phyloP scores from a whole-genome alignment of 2,113 vertebrate species.

The Ochotona curzoniae region DNA sequence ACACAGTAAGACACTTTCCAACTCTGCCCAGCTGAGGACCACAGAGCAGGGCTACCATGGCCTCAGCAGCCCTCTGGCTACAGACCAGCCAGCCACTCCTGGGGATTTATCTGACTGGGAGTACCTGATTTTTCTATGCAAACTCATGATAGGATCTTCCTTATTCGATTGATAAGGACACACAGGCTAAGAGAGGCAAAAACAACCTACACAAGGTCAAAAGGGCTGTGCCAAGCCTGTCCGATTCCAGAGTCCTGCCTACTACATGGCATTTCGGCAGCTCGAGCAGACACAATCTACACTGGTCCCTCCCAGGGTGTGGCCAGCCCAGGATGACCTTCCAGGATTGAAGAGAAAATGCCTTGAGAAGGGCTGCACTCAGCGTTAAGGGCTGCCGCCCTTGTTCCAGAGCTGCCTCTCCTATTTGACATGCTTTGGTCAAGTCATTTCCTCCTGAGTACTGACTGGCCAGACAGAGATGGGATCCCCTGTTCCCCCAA shows the following conservation, averaged over 20 bases:
- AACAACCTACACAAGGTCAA: slow-evolving; percentile 40
- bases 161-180: slow-evolving; percentile 28
- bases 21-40: neutral
- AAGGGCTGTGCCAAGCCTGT: neutral
- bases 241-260: neutral
- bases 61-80: neutral
- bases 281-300: neutral
- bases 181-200: neutral
- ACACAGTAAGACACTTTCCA: neutral
- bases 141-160: slow-evolving; percentile 49
- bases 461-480: slow-evolving; percentile 22
- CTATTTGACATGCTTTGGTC: neutral
- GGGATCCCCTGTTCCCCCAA: neutral
- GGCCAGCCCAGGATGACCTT: neutral
- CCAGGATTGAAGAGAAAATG: neutral
- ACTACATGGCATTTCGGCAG: neutral
- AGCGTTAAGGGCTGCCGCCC: neutral
- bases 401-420: neutral
- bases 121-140: slow-evolving; percentile 32
- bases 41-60: neutral
- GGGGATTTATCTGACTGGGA: slow-evolving; percentile 42
- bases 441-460: neutral
- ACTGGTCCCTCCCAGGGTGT: neutral
- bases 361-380: neutral
- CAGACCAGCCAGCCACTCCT: slow-evolving; percentile 33